Conservation (phyloP, 2,797 vertebrate genomes). For the Characodon lateralis region DNA sequence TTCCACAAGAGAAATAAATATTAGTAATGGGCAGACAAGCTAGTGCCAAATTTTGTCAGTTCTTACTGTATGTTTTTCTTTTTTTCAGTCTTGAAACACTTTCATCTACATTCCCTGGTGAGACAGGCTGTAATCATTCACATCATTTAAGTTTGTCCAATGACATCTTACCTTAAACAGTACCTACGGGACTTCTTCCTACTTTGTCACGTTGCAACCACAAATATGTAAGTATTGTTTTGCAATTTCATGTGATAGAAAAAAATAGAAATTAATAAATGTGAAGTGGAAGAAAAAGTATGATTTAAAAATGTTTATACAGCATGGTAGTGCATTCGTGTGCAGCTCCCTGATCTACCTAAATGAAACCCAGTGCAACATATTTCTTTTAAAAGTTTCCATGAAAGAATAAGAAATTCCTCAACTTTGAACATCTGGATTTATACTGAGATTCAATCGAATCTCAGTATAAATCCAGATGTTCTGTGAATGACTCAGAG, state of each 20-base stretch:
- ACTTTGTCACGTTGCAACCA: not conserved
- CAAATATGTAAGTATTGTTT: not conserved
- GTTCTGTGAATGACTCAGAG: no score
- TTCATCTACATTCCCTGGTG: not conserved
- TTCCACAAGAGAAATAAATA: conserved; percentile 17
- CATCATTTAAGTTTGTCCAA: not conserved
- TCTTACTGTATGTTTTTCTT: not conserved
- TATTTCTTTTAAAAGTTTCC: no score
- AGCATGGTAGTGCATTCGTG: no score
- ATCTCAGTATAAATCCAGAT: no score
- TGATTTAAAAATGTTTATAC: no score
- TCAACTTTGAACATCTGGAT: no score
- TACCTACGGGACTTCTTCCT: not conserved
- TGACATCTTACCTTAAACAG: not conserved
- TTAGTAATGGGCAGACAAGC: not conserved
- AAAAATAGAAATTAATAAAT: no score
- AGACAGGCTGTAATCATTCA: not conserved
- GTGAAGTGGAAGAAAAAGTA: no score
- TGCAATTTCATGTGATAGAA: not conserved
- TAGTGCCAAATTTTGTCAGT: not conserved
- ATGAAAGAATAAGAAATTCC: no score
- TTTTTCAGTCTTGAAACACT: not conserved
- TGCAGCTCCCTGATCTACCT: no score
- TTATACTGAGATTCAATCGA: no score
- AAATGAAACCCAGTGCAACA: no score